Conservation (phyloP, 2,113 vertebrate genomes). For the Dinomys branickii region DNA sequence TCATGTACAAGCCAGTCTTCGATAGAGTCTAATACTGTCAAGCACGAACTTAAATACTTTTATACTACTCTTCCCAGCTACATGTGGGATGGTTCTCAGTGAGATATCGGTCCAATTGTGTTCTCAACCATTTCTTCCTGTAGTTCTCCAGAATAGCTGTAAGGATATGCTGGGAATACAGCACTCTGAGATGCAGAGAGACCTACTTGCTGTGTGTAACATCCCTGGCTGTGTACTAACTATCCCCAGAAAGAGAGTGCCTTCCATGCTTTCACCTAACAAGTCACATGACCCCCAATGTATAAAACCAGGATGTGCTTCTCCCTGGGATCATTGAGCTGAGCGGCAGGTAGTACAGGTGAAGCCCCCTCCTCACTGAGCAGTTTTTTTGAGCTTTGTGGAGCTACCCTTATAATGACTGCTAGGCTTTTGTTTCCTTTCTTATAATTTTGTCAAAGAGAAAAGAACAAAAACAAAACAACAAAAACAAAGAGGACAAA, state of each 20-base stretch:
- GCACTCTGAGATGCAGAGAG: background rate
- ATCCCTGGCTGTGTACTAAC: background rate
- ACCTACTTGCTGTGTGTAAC: too few relatives aligned
- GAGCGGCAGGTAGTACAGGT: background rate
- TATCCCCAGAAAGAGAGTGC: background rate
- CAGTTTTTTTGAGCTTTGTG: background rate
- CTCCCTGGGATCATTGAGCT: background rate
- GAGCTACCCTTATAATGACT: rapidly evolving
- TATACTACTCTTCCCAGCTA: background rate
- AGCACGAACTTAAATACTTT: background rate
- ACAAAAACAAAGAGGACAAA: too few relatives aligned
- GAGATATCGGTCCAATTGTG: background rate
- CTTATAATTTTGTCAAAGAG: too few relatives aligned
- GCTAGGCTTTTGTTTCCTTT: background rate
- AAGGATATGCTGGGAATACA: background rate
- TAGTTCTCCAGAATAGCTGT: background rate
- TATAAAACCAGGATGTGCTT: background rate
- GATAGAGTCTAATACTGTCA: background rate
- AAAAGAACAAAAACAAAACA: too few relatives aligned
- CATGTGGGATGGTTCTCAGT: too few relatives aligned
- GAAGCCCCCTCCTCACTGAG: too few relatives aligned
- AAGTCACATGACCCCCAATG: too few relatives aligned
- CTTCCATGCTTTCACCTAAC: background rate
- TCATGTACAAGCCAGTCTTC: background rate
- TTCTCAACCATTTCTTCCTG: background rate